Percentiles rank a stretch among this genome's conserved stretches.
Conservation (phyloP, 2,797 vertebrate genomes). For the Tragopan temminckii region DNA sequence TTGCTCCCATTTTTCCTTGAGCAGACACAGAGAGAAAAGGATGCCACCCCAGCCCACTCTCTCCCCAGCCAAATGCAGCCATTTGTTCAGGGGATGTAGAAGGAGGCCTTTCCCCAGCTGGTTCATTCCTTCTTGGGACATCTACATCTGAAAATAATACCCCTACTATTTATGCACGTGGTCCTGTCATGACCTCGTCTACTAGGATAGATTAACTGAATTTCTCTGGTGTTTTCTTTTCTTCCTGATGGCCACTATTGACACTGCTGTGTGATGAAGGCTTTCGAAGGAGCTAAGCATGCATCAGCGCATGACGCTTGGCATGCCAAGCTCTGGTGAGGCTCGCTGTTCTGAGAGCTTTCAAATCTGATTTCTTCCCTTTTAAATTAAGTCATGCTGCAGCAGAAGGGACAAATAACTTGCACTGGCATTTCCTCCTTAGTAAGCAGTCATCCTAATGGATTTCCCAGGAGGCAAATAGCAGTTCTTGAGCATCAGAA, state of each 20-base stretch:
- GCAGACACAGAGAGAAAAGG: neutral
- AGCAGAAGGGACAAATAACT: slow-evolving; percentile 2
- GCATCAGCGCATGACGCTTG: neutral
- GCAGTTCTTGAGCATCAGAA: neutral
- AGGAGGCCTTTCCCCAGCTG: slow-evolving; percentile 36
- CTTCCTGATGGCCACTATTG: slow-evolving; percentile 55
- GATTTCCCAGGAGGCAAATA: slow-evolving; percentile 34
- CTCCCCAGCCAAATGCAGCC: neutral
- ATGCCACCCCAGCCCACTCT: neutral
- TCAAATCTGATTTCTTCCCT: slow-evolving; percentile 21
- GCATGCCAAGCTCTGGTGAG: neutral
- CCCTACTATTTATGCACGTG: slow-evolving; percentile 76
- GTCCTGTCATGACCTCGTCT: slow-evolving; percentile 78
- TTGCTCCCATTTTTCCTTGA: neutral
- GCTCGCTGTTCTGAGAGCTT: neutral
- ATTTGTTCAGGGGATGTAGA: neutral
- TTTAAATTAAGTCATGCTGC: neutral
- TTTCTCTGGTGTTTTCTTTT: slow-evolving; percentile 78
- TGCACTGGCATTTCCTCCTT: neutral
- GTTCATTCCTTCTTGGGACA: slow-evolving; percentile 50
- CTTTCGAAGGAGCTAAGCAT: slow-evolving; percentile 22
- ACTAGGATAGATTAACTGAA: slow-evolving; percentile 77
- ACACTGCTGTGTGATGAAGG: slow-evolving; percentile 53
- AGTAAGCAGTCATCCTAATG: slow-evolving; percentile 7
- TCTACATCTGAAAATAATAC: slow-evolving; percentile 79